Evolutionary conservation across 2,113 vertebrate species (phyloP).

Genomic region (Podilymbus podiceps): DNA sequence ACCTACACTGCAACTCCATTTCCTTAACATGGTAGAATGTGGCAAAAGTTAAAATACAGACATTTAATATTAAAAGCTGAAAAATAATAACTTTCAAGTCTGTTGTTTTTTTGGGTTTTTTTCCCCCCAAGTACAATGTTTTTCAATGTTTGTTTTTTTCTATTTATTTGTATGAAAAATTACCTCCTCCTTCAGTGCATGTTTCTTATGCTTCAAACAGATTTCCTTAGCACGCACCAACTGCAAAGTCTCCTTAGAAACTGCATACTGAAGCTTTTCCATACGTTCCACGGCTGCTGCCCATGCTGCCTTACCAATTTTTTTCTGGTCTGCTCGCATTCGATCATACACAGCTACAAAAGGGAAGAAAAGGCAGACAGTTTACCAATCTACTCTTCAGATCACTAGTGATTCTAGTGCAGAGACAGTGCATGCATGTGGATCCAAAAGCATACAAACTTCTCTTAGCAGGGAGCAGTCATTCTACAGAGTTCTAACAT

Average conservation of each 20-base stretch:
- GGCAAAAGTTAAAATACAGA: neutral
- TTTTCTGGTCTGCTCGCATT: conserved; percentile 91
- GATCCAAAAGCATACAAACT: neutral
- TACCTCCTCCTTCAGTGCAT: conserved; percentile 89
- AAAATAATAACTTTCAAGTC: neutral
- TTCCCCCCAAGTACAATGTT: too few species aligned
- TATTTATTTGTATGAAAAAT: neutral
- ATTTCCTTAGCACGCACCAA: conserved; percentile 94
- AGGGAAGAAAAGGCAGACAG: neutral
- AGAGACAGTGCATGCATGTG: neutral
- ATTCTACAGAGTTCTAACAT: neutral
- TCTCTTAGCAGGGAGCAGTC: neutral
- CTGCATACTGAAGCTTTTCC: conserved; percentile 89
- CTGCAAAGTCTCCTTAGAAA: conserved; percentile 92
- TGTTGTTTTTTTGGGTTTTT: neutral
- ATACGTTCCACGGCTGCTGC: conserved; percentile 86
- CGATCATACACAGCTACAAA: conserved; percentile 84
- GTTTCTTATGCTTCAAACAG: conserved; percentile 91
- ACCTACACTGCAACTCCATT: neutral
- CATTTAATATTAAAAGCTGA: neutral
- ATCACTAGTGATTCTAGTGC: neutral
- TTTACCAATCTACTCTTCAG: neutral
- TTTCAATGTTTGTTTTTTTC: neutral
- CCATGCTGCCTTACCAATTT: conserved; percentile 91
- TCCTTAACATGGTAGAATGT: neutral